Evolutionary conservation across 2,888 invertebrate genomes (phyloP), one percentile per base, ranked within the genome.

Genomic region (Ariolimax columbianus): DNA sequence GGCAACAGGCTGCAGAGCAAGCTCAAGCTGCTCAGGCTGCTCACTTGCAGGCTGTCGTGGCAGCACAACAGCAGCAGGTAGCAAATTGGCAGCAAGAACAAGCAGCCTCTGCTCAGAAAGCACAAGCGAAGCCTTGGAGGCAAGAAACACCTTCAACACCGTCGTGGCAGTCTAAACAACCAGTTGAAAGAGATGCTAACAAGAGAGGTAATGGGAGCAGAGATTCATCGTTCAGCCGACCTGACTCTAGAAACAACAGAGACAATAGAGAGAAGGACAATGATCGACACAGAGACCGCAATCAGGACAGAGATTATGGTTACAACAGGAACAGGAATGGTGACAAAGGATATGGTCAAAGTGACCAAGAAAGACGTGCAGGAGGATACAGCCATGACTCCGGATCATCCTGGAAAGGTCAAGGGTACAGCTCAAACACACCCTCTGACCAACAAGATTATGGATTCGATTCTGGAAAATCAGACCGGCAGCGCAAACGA

Each of bases 221-320:
- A 63, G 82, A 81, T 79, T 84, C 83, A 9, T 86, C 83, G 14
- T 79, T 47, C 70, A 38, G 77, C 26, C 72, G 68, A 43, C 40
- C 68, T 40, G 82, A 82, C 33, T 81, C 78, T 1, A 84, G 80
- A 68, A 83, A 82, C 33, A 84, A 82, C n/a, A 73, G 84, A 51
- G 84, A 84, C 55, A n/a, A n/a, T n/a, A 79, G 77, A 14, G 87
- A 80, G 38, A 90, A 89, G 78, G 91, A 91, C 79, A 90, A 90
- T 89, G 90, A 90, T 63, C 90, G 84, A 36, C 66, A 85, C 23
- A 79, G 84, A 36, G 84, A 80, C 47, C 72, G 84, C 26, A 73
- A 80, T 33, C 55, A 80, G 36, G 77, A 83, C n/a, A 77, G 83
- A 36, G 85, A 85, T 79, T 82, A 82, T 82, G 55, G 59, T 47